phyloP scores from a whole-genome alignment of 2,888 invertebrate species.

The Perizoma affinitatum region DNA sequence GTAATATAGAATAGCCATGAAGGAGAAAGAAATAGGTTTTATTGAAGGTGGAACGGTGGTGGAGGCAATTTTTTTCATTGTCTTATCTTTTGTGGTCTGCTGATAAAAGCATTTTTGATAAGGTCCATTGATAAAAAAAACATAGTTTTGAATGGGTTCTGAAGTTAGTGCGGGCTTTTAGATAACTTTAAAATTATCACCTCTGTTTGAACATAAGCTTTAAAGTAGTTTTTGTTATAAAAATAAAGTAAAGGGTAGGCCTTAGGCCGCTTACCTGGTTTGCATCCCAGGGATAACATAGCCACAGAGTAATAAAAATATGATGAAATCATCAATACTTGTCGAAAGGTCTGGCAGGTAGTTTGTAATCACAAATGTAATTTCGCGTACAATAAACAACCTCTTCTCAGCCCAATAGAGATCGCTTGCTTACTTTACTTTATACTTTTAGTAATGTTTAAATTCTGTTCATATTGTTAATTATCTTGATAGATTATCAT shows the following conservation, averaged over 20 bases:
- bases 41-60: constrained; percentile 72
- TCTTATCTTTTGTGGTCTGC: constrained; percentile 69
- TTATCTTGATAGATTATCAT: too few species aligned
- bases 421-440: too few species aligned
- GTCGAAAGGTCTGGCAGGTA: too few species aligned
- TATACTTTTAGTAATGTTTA: too few species aligned
- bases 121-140: constrained; percentile 57
- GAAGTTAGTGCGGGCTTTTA: constrained; percentile 35
- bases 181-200: constrained; percentile 30
- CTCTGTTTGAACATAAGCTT: constrained; percentile 18
- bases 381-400: too few species aligned
- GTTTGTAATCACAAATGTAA: too few species aligned
- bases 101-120: constrained; percentile 63
- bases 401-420: too few species aligned
- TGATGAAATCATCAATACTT: too few species aligned
- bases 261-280: constrained; percentile 10
- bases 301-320: too few species aligned
- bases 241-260: not conserved
- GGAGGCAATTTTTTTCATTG: constrained; percentile 56
- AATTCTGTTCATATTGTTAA: too few species aligned
- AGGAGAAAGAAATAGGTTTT: constrained; percentile 47
- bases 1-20: constrained; percentile 29
- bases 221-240: constrained; percentile 24
- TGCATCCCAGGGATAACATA: constrained; percentile 1
- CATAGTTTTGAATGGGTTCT: constrained; percentile 46